These are phyloP conservation scores for Phrynosoma platyrhinos DNA, from an alignment of 2,113 vertebrate genomes.

Conservation along the genomic window DNA sequence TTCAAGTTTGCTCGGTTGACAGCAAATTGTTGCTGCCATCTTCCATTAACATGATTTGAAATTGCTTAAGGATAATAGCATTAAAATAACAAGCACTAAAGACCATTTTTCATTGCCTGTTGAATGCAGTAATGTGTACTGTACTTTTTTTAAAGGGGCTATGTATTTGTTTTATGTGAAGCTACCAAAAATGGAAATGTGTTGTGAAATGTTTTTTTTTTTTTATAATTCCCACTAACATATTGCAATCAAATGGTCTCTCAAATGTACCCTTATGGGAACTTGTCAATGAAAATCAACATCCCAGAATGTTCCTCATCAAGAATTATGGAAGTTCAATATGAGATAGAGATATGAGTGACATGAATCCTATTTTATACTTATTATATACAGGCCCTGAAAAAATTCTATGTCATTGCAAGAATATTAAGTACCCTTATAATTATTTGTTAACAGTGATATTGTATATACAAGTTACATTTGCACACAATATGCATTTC, in stretches of 20 bases:
- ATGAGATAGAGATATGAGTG: not conserved
- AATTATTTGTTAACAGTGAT: not conserved
- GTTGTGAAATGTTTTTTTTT: not conserved
- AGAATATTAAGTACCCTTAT: not conserved
- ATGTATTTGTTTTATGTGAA: constrained; percentile 38
- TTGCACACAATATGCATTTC: not conserved
- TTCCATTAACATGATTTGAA: constrained; percentile 37
- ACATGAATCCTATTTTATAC: not conserved
- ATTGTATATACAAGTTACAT: not conserved
- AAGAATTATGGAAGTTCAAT: not conserved
- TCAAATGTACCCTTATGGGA: not conserved
- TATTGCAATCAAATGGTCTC: not conserved
- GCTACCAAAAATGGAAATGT: not conserved
- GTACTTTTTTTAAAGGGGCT: constrained; percentile 22
- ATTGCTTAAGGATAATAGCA: constrained; percentile 30
- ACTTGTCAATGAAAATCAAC: not conserved
- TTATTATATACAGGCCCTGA: not conserved
- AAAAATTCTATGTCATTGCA: not conserved
- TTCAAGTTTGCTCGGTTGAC: constrained; percentile 51
- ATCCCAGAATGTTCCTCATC: not conserved
- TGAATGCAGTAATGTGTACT: not conserved
- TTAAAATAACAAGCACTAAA: constrained; percentile 48
- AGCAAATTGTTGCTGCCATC: constrained; percentile 40
- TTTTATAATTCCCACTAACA: not conserved
- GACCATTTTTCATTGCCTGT: not conserved